Evolutionary conservation across 1,140 invertebrate species (phyloP).

Genomic region (Eurytemora carolleeae): DNA sequence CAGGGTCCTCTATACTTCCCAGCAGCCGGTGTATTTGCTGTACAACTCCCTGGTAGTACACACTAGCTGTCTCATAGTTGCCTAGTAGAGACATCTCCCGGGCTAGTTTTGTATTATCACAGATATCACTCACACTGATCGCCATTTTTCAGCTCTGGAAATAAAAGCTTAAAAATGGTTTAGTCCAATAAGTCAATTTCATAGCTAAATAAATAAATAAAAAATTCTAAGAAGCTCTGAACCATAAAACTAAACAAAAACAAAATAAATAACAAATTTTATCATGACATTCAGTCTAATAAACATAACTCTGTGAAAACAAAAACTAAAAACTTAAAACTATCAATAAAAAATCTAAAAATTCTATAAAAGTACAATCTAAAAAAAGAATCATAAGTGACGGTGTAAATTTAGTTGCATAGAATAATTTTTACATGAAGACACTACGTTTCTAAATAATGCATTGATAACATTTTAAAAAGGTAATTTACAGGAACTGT

Average conservation of each 20-base stretch:
- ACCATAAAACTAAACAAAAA: background rate
- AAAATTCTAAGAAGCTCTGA: background rate
- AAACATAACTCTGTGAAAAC: background rate
- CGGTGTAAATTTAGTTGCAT: background rate
- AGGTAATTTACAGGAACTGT: too few species aligned
- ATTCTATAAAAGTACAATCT: background rate
- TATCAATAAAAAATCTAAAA: background rate
- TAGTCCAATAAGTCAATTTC: background rate
- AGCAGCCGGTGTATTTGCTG: constrained; percentile 71
- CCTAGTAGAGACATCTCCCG: constrained; percentile 82
- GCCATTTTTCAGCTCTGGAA: too few species aligned
- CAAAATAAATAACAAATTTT: background rate
- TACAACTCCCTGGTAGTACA: constrained; percentile 84
- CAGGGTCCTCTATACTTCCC: constrained; percentile 50
- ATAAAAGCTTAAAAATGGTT: background rate
- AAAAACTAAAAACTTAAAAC: background rate
- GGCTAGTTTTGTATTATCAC: constrained; percentile 73
- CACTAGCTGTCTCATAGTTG: constrained; percentile 79
- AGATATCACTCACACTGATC: constrained; percentile 64
- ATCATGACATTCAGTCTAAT: background rate
- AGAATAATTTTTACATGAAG: background rate
- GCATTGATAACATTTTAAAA: too few species aligned
- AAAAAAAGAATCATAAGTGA: background rate
- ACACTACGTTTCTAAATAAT: too few species aligned
- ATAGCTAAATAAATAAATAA: background rate